Base-by-base conservation (phyloP, 2,113 vertebrate genomes). In the Serinus canaria region DNA sequence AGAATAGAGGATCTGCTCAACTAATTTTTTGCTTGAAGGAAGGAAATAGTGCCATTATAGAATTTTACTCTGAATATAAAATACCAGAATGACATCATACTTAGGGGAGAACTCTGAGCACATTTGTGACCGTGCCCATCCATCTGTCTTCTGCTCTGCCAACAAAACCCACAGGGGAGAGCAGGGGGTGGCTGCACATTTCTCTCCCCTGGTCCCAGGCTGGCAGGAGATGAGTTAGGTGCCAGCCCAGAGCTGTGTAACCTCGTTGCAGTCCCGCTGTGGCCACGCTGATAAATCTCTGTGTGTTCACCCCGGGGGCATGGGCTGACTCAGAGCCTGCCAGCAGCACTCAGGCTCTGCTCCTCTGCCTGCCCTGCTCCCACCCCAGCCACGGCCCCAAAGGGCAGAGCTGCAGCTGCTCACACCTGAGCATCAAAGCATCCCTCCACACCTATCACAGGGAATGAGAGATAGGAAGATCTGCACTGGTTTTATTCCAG, bases 1-100 rank as follows among this genome's bases (percentile, higher is more conserved):
- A 75, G 49, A 92, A 84, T 7, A 79, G 76, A 73, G 66, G 83
- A 82, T 81, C 46, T 59, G 82, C 64, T 93, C 86, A 79, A 94
- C 80, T 70, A 33, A 68, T 89, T 91, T 75, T 86, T 90, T 89
- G 49, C 76, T 87, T 41, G 83, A 92, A 91, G 86, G 66, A 72
- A 87, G 53, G 62, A 91, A 95, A 82, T 6, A 31, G 28, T 33
- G 16, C 74, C 62, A 60, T 94, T 94, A 87, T 21, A 92, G 78
- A 37, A 84, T 78, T 90, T 95, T 77, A 77, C 35, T 28, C 47
- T 52, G 76, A 72, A 67, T 74, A 59, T 33, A 70, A 80, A 92
- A 37, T 23, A 8, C 5, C 37, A 55, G 59, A 35, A 39, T 92
- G 79, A 92, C 73, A 70, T 90, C 89, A 83, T 31, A 81, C 83